phyloP scores from a whole-genome alignment of 2,113 vertebrate species.

The Myotis yumanensis region DNA sequence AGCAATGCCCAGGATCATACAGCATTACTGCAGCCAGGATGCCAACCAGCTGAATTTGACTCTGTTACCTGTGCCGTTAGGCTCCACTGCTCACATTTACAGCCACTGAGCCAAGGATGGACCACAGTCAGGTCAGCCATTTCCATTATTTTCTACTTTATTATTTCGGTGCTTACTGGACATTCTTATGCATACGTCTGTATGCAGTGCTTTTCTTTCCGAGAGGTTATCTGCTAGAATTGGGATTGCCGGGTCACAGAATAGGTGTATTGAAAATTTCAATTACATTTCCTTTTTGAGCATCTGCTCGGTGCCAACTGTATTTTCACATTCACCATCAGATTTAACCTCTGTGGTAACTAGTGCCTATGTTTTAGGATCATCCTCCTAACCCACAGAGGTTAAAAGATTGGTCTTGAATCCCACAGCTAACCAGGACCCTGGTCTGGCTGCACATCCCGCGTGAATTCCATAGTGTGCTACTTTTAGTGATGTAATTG shows the following conservation, averaged over 20 bases:
- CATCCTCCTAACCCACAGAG: not conserved
- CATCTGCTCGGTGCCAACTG: not conserved
- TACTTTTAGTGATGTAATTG: not conserved
- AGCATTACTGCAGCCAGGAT: not conserved
- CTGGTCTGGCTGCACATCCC: not conserved
- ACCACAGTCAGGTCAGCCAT: not conserved
- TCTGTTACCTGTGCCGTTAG: not conserved
- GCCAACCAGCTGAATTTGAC: too few species aligned
- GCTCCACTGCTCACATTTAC: accelerated
- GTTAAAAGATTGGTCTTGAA: not conserved
- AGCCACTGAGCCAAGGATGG: not conserved
- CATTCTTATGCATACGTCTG: not conserved
- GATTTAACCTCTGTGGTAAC: not conserved
- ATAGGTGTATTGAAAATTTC: slow-evolving; percentile 23
- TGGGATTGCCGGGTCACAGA: not conserved
- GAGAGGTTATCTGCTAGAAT: not conserved
- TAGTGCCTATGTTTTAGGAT: not conserved
- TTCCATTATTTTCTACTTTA: not conserved
- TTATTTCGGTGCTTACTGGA: not conserved
- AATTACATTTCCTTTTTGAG: not conserved
- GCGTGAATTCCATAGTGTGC: not conserved
- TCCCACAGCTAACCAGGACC: not conserved
- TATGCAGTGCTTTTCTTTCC: not conserved
- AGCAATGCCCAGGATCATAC: not conserved
- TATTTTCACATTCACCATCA: not conserved